These are phyloP conservation scores for Lophotriccus pileatus DNA, from an alignment of 2,797 vertebrate genomes.

Conservation along the genomic window DNA sequence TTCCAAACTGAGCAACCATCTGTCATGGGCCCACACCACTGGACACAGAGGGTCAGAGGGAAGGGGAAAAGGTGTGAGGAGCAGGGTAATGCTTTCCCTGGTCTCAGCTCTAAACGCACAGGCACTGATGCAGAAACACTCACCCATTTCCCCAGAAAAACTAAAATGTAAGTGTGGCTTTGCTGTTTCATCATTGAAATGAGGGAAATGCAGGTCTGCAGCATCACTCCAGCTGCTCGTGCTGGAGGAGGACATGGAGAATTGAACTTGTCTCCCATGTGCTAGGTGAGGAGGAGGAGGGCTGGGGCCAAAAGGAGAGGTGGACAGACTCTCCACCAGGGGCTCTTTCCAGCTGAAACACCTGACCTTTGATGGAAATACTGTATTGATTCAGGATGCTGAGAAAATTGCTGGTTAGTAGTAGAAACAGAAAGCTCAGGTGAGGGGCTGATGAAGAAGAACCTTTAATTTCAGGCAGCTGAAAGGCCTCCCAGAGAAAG, in stretches of 20 bases:
- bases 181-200: neutral
- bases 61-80: neutral
- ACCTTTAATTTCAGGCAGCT: neutral
- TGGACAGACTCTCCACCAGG: too few relatives aligned
- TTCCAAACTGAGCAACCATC: neutral
- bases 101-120: neutral
- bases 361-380: neutral
- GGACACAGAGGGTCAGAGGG: fast-evolving
- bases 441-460: neutral
- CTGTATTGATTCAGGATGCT: neutral
- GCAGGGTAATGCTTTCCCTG: neutral
- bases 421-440: neutral
- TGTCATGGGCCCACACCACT: fast-evolving
- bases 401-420: neutral
- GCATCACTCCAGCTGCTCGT: neutral
- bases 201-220: neutral
- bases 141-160: neutral
- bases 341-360: neutral
- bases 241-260: neutral
- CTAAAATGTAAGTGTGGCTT: neutral
- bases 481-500: neutral
- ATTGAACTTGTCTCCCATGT: neutral
- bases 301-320: neutral
- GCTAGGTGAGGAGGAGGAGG: neutral
- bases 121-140: fast-evolving